Evolutionary conservation across 2,888 invertebrate species (phyloP), one percentile per base, ranked within the genome.

Genomic region (Drosophila ezoana): DNA sequence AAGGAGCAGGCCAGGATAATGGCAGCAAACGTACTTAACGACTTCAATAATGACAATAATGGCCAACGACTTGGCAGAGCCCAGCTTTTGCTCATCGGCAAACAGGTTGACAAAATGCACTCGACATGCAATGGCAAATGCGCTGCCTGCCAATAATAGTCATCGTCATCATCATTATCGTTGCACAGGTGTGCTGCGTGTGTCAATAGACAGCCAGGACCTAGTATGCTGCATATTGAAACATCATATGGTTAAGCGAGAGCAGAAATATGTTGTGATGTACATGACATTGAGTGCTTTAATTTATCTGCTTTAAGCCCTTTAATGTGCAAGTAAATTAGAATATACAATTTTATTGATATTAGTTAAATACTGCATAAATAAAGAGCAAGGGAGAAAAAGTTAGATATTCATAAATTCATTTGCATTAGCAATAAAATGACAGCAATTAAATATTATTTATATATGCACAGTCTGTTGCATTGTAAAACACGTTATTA

Each of bases 1-100:
- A 28, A 11, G 11, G 52, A 52, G 53, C 40, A 32, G 57, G 59
- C 53, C 64, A 64, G 60, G 76, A 72, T 85, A 86, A 82, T 79
- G 83, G 76, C 70, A 33, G 73, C 76, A 77, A 79, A 68, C 77
- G 79, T 80, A 89, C 81, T 83, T 89, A 90, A 90, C 89, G 83
- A 87, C 87, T 81, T 82, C 89, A 79, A 89, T 90, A 90, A 90
- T 87, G 89, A 86, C 86, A 78, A 84, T 88, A 90, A 89, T 87
- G 84, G 82, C 61, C 68, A 60, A 65, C 66, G 65, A 68, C 68
- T 73, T 70, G 76, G 69, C 72, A 66, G 58, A 18, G 13, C 20
- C 16, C 40, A 13, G 52, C 32, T n/a, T 23, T 14, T 14, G 59
- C 56, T 43, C 59, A 44, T 13, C 44, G 40, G 18, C 58, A 65